Conservation (phyloP, 2,888 invertebrate genomes). For the Caenorhabditis angaria region DNA sequence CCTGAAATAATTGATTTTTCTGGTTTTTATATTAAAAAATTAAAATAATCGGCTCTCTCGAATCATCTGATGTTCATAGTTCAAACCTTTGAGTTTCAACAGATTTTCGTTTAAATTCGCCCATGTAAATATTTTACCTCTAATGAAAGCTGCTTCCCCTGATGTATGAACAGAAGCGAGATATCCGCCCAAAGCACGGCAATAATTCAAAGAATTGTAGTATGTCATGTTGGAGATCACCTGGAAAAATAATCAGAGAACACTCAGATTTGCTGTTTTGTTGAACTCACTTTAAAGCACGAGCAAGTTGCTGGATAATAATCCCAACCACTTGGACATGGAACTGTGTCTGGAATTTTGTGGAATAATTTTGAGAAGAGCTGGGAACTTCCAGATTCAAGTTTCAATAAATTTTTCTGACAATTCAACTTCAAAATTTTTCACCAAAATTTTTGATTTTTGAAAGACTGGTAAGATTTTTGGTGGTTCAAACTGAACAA, state of each 20-base stretch:
- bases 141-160: constrained; percentile 42
- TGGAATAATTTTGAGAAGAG: background rate
- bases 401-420: too few species aligned
- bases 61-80: too few species aligned
- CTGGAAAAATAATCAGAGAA: constrained; percentile 11
- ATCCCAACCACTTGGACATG: constrained; percentile 41
- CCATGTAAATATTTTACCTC: too few species aligned
- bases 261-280: background rate
- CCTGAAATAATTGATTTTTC: constrained; percentile 14
- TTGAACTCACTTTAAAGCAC: constrained; percentile 20
- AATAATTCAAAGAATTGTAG: constrained; percentile 41
- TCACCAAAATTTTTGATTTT: too few species aligned
- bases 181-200: constrained; percentile 31
- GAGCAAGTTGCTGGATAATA: constrained; percentile 42
- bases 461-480: too few species aligned
- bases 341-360: constrained; percentile 27
- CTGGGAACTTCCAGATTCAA: background rate
- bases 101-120: too few species aligned
- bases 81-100: background rate
- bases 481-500: background rate
- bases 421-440: too few species aligned
- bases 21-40: background rate
- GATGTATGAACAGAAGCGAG: constrained; percentile 33
- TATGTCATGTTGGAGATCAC: constrained; percentile 35
- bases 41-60: too few species aligned